Percentiles rank a stretch among this genome's conserved stretches.
Conservation (phyloP, 2,113 vertebrate genomes). For the Gnathonemus echidnorhynchus region DNA sequence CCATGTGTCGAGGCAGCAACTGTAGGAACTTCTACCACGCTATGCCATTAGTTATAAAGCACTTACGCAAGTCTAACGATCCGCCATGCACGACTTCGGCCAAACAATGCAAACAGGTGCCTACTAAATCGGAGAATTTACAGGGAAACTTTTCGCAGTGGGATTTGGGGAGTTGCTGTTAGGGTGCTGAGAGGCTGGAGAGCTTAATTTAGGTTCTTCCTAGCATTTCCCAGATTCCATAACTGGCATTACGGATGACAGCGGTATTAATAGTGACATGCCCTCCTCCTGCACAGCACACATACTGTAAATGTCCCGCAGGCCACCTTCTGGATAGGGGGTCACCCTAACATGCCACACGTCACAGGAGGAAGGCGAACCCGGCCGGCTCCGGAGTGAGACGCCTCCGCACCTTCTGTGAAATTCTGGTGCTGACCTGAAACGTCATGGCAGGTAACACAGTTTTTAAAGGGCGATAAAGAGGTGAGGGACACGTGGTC, state of each 20-base stretch:
- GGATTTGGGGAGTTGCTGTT: constrained; percentile 6
- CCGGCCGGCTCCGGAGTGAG: constrained; percentile 2
- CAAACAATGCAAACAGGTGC: background rate
- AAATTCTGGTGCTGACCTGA: constrained; percentile 14
- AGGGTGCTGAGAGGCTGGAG: constrained; percentile 4
- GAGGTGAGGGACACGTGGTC: background rate
- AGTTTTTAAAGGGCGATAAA: background rate
- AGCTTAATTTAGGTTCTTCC: constrained; percentile 19
- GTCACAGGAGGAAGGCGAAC: constrained; percentile 26
- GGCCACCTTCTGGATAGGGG: constrained; percentile 13
- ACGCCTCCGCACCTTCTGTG: background rate
- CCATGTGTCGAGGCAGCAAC: constrained; percentile 14
- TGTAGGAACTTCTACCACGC: background rate
- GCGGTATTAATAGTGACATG: constrained; percentile 39
- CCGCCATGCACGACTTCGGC: background rate
- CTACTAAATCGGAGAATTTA: background rate
- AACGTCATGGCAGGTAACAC: background rate
- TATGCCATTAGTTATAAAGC: background rate
- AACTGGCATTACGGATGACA: constrained; percentile 23
- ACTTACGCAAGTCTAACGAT: background rate
- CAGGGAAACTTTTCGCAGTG: background rate
- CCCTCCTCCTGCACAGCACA: constrained; percentile 16
- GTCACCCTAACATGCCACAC: constrained; percentile 34
- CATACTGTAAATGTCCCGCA: constrained; percentile 30
- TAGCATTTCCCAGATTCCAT: constrained; percentile 24